These are phyloP conservation scores for Idris sp. DNA, from an alignment of 1,140 invertebrate species.

Conservation along the genomic window DNA sequence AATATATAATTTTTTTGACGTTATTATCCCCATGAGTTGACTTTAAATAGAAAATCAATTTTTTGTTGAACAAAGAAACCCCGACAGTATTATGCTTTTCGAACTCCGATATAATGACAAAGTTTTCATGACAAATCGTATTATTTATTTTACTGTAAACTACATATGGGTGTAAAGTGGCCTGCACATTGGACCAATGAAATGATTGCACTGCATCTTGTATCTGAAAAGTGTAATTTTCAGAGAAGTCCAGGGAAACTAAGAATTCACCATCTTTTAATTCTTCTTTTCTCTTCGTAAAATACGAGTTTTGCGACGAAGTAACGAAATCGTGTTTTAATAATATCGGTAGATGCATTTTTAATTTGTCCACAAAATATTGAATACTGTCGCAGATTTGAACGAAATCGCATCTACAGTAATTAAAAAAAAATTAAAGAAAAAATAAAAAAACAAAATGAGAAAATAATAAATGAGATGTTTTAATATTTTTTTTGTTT, in stretches of 20 bases:
- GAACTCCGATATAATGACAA: background rate
- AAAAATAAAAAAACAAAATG: too few relatives aligned
- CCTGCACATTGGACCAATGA: background rate
- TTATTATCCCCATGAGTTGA: slow-evolving; percentile 15
- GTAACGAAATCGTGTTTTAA: slow-evolving; percentile 25
- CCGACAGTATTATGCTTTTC: slow-evolving; percentile 38
- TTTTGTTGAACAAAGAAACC: slow-evolving; percentile 24
- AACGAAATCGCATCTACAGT: slow-evolving; percentile 25
- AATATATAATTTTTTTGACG: slow-evolving; percentile 46
- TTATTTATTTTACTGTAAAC: background rate
- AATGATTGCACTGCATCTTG: slow-evolving; percentile 16
- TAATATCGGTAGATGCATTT: slow-evolving; percentile 1
- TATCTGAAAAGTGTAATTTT: slow-evolving; percentile 33
- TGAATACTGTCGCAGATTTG: slow-evolving; percentile 13
- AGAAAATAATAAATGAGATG: too few relatives aligned
- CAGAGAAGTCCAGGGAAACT: slow-evolving; percentile 17
- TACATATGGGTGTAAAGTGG: background rate
- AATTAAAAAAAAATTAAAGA: slow-evolving; percentile 18
- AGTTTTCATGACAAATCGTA: background rate
- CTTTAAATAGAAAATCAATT: slow-evolving; percentile 36
- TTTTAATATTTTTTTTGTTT: too few relatives aligned
- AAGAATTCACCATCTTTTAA: slow-evolving; percentile 8
- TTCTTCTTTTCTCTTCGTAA: slow-evolving; percentile 13
- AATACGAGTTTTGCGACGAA: slow-evolving; percentile 12
- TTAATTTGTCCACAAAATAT: slow-evolving; percentile 5